Base-by-base conservation (phyloP, 1,140 invertebrate species). In the Adelges cooleyi region DNA sequence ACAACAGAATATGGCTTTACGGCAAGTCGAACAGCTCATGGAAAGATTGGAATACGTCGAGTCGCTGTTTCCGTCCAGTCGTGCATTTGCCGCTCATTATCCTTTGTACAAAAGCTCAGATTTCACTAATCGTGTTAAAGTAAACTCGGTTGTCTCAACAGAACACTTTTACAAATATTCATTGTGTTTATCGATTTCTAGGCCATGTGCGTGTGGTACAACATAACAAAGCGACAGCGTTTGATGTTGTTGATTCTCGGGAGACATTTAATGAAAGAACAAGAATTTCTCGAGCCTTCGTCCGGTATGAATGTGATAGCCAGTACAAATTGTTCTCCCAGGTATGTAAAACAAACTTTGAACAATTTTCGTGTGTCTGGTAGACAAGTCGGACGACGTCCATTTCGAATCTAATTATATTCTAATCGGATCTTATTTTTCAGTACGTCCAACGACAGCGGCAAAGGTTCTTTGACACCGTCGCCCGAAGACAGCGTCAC, bases 171-270 rank as follows among this genome's bases (percentile, higher is more conserved):
- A n/a, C n/a, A n/a, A n/a, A n/a, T n/a, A n/a, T n/a, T n/a, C n/a
- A n/a, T n/a, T n/a, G n/a, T n/a, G n/a, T 38, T 20, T 1, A 54
- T 53, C 23, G 62, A 65, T 49, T 62, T 70, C 33, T 62, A 84
- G 77, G 85, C 89, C 5, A 84, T 95, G 79, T 90, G 86, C 72
- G 76, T 92, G 3, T 95, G 90, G 90, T 89, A 88, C 71, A 95
- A 93, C 74, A 87, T 91, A 74, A 91, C 86, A 0, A 83, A 82
- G 72, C 86, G 91, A 71, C 84, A 90, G 74, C 82, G 86, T 68
- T 78, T 92, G 22, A 91, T 89, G 72, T 75, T 94, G 46, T 77
- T 86, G 69, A 84, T 89, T 67, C 73, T 94, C 65, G 86, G 86
- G 1, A 85, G 85, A 74, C 80, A 70, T 36, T 67, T 72, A 22